Evolutionary conservation across 2,797 vertebrate species (phyloP).

Genomic region (Hypotaenidia philippensis): DNA sequence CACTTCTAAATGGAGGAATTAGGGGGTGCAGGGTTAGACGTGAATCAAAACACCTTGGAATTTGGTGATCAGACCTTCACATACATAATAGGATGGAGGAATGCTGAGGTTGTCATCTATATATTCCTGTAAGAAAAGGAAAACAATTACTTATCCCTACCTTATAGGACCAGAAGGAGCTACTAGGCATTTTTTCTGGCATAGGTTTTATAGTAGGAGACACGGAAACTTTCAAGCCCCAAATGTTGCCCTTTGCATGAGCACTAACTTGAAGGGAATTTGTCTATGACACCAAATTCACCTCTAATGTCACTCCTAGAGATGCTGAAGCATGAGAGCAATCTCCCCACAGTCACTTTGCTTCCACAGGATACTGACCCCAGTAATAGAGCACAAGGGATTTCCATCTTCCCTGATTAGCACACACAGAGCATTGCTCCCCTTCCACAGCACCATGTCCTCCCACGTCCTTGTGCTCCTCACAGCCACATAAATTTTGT

Average conservation of each 20-base stretch:
- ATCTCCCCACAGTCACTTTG: not conserved
- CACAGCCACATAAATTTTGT: not conserved
- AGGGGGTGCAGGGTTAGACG: accelerated
- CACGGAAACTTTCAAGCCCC: not conserved
- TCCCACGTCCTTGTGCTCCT: not conserved
- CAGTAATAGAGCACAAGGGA: not conserved
- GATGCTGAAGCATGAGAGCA: not conserved
- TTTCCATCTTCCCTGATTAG: not conserved
- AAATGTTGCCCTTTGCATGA: not conserved
- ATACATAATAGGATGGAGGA: not conserved
- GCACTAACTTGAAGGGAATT: not conserved
- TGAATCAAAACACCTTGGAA: not conserved
- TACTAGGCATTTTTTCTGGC: not conserved
- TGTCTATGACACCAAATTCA: not conserved
- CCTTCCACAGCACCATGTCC: not conserved
- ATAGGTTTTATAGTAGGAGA: not conserved
- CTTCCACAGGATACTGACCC: not conserved
- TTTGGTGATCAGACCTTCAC: not conserved
- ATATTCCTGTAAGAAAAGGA: not conserved
- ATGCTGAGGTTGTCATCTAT: not conserved
- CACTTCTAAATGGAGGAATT: not conserved
- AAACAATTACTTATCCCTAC: not conserved
- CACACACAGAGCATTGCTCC: accelerated
- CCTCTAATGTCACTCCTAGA: not conserved
- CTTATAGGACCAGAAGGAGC: too few species aligned